Evolutionary conservation across 2,797 vertebrate genomes (phyloP).

Genomic region (Pogoniulus pusillus): DNA sequence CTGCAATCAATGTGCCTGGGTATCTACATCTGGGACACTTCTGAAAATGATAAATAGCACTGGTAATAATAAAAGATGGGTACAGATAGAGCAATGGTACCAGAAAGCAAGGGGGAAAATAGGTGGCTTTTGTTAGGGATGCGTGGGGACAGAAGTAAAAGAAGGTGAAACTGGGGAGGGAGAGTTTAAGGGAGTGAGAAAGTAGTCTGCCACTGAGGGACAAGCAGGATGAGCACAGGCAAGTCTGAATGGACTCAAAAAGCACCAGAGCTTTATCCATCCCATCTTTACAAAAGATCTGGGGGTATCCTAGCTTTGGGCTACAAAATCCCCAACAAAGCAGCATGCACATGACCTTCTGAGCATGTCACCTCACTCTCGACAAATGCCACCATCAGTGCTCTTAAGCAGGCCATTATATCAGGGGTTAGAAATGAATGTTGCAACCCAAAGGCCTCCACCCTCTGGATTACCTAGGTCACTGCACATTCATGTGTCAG

Average conservation of each 20-base stretch:
- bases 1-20: background rate
- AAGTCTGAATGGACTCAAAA: background rate
- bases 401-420: background rate
- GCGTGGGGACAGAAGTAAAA: background rate
- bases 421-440: background rate
- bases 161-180: background rate
- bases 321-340: background rate
- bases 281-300: background rate
- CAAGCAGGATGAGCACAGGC: background rate
- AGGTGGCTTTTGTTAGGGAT: background rate
- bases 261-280: background rate
- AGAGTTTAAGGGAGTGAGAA: background rate
- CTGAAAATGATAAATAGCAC: background rate
- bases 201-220: background rate
- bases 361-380: background rate
- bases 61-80: background rate
- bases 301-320: background rate
- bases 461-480: background rate
- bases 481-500: background rate
- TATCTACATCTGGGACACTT: background rate
- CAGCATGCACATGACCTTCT: background rate
- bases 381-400: background rate
- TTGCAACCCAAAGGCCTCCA: background rate
- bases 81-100: accelerated
- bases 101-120: background rate